phyloP scores from a whole-genome alignment of 2,113 vertebrate species.

The Ictalurus furcatus region DNA sequence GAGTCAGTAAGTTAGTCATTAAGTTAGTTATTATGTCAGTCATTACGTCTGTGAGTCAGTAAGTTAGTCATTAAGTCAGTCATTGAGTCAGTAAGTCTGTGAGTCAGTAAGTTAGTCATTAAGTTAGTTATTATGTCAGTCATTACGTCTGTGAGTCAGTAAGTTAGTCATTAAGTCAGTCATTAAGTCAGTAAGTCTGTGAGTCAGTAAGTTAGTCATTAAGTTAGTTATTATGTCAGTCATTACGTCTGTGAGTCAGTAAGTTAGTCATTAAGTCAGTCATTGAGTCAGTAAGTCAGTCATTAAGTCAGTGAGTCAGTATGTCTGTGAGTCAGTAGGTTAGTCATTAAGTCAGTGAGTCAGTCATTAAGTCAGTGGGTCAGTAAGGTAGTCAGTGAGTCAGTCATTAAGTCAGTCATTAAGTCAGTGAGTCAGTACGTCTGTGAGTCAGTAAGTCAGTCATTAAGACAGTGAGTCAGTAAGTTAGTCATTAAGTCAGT shows the following conservation, averaged over 20 bases:
- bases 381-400: background rate
- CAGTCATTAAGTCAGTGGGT: background rate
- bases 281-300: background rate
- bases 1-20: background rate
- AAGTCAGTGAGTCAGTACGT: no score
- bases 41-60: background rate
- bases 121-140: background rate
- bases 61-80: background rate
- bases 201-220: background rate
- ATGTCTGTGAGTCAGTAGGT: background rate
- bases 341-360: background rate
- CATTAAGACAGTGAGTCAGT: no score
- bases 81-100: background rate
- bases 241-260: background rate
- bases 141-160: background rate
- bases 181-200: background rate
- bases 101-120: background rate
- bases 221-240: background rate
- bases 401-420: background rate
- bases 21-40: background rate
- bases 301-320: background rate
- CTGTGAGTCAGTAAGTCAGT: background rate
- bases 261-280: background rate
- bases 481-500: background rate
- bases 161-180: background rate